Evolutionary conservation across 2,113 vertebrate species (phyloP), one percentile per base, ranked within the genome.

Genomic region (Pao palembangensis): DNA sequence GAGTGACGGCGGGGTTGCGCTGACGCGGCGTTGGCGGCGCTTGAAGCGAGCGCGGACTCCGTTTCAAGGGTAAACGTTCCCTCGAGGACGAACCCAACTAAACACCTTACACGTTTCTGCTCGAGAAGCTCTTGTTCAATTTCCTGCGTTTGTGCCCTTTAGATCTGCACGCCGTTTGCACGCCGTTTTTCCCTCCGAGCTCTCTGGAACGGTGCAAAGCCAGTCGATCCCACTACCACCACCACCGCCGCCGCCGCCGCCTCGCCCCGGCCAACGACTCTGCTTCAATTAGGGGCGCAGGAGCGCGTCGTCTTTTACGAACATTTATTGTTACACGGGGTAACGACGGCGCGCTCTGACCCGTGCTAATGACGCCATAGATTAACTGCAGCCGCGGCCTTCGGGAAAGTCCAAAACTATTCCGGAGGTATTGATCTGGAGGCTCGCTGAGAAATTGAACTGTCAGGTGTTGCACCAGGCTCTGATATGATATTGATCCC

Each of bases 401-500:
- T 78, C 76, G 69, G 82, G 79, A 81, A 69, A 83, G 80, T 81
- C 83, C 83, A 69, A 86, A 88, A 87, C 86, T 88, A 87, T 90
- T 89, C 81, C 83, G 57, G 69, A 63, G 75, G 64, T 80, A 91
- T 92, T 64, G 89, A 92, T 92, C 87, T 75, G 18, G 43, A 71
- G 76, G 76, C 82, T 78, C 56, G 76, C 79, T 84, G 88, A 89
- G 84, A 93, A 92, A 93, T 93, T 92, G 92, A 95, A 91, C 84
- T 93, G 88, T 90, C 85, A 92, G 89, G 81, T 91, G 88, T 91
- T 89, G 75, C 78, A 66, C 61, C 82, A 77, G 81, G 80, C 75
- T 69, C 89, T 93, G 88, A 91, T 93, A 91, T 93, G 87, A 80
- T 93, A 93, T 92, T 79, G 93, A 93, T 94, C 81, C 71, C 25